phyloP scores from a whole-genome alignment of 2,888 invertebrate genomes.

The Hirtodrosophila cameraria region DNA sequence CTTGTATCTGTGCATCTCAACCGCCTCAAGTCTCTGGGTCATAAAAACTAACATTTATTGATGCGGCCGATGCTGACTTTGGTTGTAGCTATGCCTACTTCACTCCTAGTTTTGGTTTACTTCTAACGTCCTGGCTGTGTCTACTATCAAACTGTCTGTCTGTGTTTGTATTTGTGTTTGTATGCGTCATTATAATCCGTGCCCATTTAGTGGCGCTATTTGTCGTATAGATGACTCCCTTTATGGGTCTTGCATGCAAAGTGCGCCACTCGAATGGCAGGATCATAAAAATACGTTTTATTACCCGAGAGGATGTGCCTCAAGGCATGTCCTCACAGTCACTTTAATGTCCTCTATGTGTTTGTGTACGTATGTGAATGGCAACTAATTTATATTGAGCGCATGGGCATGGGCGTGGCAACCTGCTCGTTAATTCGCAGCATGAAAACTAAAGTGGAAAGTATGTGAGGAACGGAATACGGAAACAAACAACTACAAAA shows the following conservation, averaged over 20 bases:
- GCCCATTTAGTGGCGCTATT: conserved; percentile 77
- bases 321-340: conserved; percentile 60
- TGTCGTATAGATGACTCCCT: conserved; percentile 72
- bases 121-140: conserved; percentile 57
- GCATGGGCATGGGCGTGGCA: conserved; percentile 36
- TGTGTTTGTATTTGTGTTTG: conserved; percentile 23
- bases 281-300: conserved; percentile 78
- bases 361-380: conserved; percentile 28
- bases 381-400: conserved; percentile 61
- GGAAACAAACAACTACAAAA: conserved; percentile 9
- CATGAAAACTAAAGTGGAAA: conserved; percentile 77
- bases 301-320: conserved; percentile 67
- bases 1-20: conserved; percentile 31
- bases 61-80: conserved; percentile 50
- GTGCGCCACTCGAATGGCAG: conserved; percentile 67
- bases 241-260: conserved; percentile 73
- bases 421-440: conserved; percentile 74
- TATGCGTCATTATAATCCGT: conserved; percentile 75
- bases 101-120: conserved; percentile 72
- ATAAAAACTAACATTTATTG: conserved; percentile 78
- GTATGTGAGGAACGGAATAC: conserved; percentile 48
- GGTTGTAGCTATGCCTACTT: conserved; percentile 51
- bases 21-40: conserved; percentile 26
- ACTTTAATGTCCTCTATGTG: conserved; percentile 27
- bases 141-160: neutral